A percentile compares a stretch with the other conserved stretches of the same genome.
Evolutionary conservation across 2,113 vertebrate genomes (phyloP).

Genomic region (Daboia siamensis): DNA sequence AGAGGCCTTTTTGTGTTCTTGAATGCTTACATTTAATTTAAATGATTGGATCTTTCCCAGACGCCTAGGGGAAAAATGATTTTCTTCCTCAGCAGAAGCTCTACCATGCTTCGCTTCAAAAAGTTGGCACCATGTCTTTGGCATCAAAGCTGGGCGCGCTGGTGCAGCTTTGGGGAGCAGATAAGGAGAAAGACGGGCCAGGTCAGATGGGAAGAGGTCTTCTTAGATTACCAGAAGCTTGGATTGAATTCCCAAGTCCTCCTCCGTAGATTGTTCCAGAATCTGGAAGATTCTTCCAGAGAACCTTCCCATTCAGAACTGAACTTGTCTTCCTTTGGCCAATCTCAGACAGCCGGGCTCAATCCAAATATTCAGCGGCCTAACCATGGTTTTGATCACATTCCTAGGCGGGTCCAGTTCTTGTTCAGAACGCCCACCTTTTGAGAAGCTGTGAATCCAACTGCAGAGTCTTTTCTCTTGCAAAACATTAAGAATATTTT

Average conservation of each 20-base stretch:
- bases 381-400: not conserved
- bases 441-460: not conserved
- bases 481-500: not conserved
- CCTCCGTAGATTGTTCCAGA: not conserved
- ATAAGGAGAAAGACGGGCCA: slow-evolving; percentile 5
- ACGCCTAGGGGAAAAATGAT: slow-evolving; percentile 39
- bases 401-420: not conserved
- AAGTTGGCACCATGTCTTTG: not conserved
- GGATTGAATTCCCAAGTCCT: not conserved
- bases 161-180: slow-evolving; percentile 41
- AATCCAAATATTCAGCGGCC: not conserved
- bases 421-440: not conserved
- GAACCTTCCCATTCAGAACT: too few species aligned
- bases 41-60: slow-evolving; percentile 66
- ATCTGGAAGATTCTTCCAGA: not conserved
- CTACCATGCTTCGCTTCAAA: slow-evolving; percentile 51
- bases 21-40: slow-evolving; percentile 69
- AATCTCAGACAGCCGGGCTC: not conserved
- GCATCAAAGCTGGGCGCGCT: slow-evolving; percentile 23
- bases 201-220: not conserved
- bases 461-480: not conserved
- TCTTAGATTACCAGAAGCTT: not conserved
- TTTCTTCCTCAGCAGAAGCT: slow-evolving; percentile 53
- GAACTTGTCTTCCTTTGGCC: too few species aligned
- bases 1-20: slow-evolving; percentile 59